A percentile compares a stretch with the other conserved stretches of the same genome.
Evolutionary conservation across 2,797 vertebrate genomes (phyloP).

Genomic region (Apodemus agrarius): DNA sequence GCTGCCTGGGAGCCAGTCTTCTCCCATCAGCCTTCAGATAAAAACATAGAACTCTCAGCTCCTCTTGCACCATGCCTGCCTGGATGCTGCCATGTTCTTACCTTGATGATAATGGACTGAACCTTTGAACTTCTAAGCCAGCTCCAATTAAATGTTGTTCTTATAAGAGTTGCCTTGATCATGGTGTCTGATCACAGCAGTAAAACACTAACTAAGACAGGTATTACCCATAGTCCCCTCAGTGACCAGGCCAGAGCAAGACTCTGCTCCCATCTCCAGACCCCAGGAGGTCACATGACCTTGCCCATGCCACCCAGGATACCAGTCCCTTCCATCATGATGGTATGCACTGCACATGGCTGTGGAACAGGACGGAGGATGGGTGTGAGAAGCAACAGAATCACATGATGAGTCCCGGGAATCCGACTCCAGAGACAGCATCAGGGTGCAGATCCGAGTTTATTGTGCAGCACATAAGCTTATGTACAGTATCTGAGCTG

Average conservation of each 20-base stretch:
- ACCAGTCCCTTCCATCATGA: background rate
- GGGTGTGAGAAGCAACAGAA: no score
- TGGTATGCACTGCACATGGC: background rate
- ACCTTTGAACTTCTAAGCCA: background rate
- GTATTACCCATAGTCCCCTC: accelerated
- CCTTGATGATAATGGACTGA: background rate
- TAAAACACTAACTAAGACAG: background rate
- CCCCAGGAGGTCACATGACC: background rate
- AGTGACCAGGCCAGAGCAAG: background rate
- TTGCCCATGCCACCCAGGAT: background rate
- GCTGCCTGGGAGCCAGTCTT: background rate
- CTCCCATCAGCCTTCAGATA: background rate
- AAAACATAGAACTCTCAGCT: background rate
- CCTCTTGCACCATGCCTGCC: background rate
- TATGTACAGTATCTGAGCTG: background rate
- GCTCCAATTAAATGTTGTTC: background rate
- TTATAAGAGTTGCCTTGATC: background rate
- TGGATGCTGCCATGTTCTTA: background rate
- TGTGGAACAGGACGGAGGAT: background rate
- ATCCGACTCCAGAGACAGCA: background rate
- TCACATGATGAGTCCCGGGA: background rate
- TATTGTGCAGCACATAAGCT: background rate
- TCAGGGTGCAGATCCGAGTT: background rate
- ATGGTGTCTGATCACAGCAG: background rate
- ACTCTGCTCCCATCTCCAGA: no score